Conservation (phyloP, 2,888 invertebrate genomes). For the Acanthococcus lagerstroemiae region DNA sequence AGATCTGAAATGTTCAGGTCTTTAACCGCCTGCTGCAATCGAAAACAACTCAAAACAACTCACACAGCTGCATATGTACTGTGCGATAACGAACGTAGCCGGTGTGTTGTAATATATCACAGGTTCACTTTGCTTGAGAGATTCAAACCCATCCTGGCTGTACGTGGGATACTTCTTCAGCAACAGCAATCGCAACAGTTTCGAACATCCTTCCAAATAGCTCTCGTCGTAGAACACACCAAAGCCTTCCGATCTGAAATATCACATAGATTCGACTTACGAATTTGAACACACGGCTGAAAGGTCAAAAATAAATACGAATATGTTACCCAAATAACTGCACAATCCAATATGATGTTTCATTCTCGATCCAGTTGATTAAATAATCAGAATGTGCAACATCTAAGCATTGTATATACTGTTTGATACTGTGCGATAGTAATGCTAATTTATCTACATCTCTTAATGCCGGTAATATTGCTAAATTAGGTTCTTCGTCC, state of each 20-base stretch:
- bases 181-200: constrained; percentile 67
- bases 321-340: constrained; percentile 72
- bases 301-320: no score
- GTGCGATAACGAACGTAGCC: constrained; percentile 65
- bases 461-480: constrained; percentile 40
- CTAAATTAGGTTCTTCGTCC: constrained; percentile 26
- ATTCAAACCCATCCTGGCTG: constrained; percentile 69
- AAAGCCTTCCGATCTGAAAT: constrained; percentile 66
- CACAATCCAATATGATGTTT: constrained; percentile 78
- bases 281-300: no score
- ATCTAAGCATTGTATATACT: constrained; percentile 75
- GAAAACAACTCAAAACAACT: no score
- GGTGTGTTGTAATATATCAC: constrained; percentile 75
- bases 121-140: constrained; percentile 70
- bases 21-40: no score
- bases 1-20: no score
- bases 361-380: constrained; percentile 69
- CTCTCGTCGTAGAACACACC: constrained; percentile 73
- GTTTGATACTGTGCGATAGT: constrained; percentile 77
- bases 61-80: constrained; percentile 54
- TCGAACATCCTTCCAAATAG: constrained; percentile 64
- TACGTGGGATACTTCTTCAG: constrained; percentile 72
- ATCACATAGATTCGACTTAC: no score
- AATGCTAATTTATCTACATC: constrained; percentile 53
- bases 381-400: constrained; percentile 66